Conservation (phyloP, 2,113 vertebrate species). For the Trematocara unimaculatum region DNA sequence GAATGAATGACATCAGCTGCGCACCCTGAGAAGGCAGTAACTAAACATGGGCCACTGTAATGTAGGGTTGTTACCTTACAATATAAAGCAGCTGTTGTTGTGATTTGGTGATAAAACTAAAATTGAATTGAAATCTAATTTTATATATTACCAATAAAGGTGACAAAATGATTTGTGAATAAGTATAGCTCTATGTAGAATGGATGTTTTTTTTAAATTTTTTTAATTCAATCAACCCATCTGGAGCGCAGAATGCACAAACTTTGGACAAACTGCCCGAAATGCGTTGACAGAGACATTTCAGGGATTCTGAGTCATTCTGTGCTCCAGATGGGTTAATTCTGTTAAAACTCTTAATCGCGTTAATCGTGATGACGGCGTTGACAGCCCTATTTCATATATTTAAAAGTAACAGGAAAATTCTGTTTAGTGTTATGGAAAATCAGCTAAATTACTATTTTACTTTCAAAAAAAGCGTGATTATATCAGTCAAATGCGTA, state of each 20-base stretch:
- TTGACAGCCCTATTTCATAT: not conserved
- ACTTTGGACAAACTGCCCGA: not conserved
- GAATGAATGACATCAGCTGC: not conserved
- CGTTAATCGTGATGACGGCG: fast-evolving
- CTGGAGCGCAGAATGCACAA: not conserved
- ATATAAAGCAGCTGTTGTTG: not conserved
- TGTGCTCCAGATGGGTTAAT: not conserved
- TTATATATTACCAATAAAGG: not conserved
- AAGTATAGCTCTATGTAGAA: not conserved
- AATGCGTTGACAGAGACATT: fast-evolving
- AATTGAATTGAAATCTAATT: not conserved
- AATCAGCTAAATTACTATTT: not conserved
- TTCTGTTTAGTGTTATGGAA: not conserved
- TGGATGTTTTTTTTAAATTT: not conserved
- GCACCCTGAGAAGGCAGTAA: not conserved
- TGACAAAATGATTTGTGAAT: not conserved
- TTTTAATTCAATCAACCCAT: not conserved
- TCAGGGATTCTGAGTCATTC: not conserved
- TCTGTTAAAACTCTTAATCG: not conserved
- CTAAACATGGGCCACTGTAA: not conserved
- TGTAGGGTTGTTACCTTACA: not conserved
- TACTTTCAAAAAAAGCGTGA: not conserved
- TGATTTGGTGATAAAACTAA: not conserved
- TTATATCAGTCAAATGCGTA: not conserved
- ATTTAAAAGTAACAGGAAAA: not conserved